Percentiles rank a stretch among this genome's conserved stretches.
Evolutionary conservation across 1,140 invertebrate species (phyloP).

Genomic region (Brachionus asplanchnoidis): DNA sequence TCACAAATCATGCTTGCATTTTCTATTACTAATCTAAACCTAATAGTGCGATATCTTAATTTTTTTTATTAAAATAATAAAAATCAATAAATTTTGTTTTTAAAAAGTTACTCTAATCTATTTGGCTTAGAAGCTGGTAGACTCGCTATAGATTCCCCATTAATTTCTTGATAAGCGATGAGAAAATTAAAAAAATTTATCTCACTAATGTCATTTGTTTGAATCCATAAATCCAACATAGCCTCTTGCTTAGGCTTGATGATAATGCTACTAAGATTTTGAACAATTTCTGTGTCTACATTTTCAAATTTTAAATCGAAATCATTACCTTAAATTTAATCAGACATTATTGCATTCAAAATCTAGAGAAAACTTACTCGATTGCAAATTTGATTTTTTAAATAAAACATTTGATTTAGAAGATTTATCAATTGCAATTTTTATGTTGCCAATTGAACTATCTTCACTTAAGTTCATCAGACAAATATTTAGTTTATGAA

Average conservation of each 20-base stretch:
- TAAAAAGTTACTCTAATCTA: background rate
- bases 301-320: background rate
- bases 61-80: background rate
- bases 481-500: background rate
- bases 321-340: background rate
- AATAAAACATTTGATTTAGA: background rate
- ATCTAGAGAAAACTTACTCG: background rate
- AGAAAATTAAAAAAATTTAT: background rate
- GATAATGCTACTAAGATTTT: background rate
- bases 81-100: background rate
- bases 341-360: background rate
- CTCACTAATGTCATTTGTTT: background rate
- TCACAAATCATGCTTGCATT: background rate
- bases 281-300: background rate
- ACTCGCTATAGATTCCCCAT: background rate
- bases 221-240: background rate
- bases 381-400: background rate
- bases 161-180: background rate
- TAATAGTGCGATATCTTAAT: background rate
- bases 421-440: background rate
- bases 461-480: background rate
- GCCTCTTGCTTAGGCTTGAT: background rate
- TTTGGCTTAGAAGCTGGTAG: background rate
- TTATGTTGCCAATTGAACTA: background rate
- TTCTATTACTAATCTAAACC: background rate